phyloP scores from a whole-genome alignment of 2,797 vertebrate genomes.

The Diplodus sargus region DNA sequence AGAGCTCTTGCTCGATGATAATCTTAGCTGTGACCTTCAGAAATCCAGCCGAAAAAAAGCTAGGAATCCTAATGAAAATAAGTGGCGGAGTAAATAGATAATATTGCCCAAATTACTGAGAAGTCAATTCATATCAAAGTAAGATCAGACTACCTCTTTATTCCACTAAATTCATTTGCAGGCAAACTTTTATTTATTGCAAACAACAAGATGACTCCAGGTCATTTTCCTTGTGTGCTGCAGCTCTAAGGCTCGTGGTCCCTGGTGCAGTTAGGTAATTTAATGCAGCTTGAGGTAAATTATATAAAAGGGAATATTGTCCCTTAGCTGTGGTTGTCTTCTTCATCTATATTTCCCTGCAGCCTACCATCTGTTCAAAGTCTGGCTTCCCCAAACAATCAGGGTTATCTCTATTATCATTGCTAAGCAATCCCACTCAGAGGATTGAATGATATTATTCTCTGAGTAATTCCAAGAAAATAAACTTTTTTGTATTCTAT shows the following conservation, averaged over 20 bases:
- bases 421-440: slow-evolving; percentile 43
- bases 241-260: slow-evolving; percentile 1
- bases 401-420: slow-evolving; percentile 58
- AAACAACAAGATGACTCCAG: slow-evolving; percentile 3
- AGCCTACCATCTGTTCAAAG: slow-evolving; percentile 55
- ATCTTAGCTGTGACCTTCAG: slow-evolving; percentile 52
- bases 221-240: slow-evolving; percentile 14
- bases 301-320: slow-evolving; percentile 52
- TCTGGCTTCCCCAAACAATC: slow-evolving; percentile 63
- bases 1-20: slow-evolving; percentile 28
- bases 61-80: slow-evolving; percentile 1
- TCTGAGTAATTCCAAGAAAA: slow-evolving; percentile 44
- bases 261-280: slow-evolving; percentile 39
- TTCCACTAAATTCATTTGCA: slow-evolving; percentile 14
- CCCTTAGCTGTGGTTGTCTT: slow-evolving; percentile 52
- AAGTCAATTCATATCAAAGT: slow-evolving; percentile 12
- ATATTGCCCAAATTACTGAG: not conserved
- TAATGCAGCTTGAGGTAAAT: slow-evolving; percentile 60
- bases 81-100: slow-evolving; percentile 14
- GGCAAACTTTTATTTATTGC: slow-evolving; percentile 23
- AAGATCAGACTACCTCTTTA: slow-evolving; percentile 1
- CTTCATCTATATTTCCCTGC: slow-evolving; percentile 63
- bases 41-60: not conserved
- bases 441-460: slow-evolving; percentile 37
- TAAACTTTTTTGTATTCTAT: slow-evolving; percentile 33